A percentile compares a stretch with the other conserved stretches of the same genome.
Evolutionary conservation across 2,888 invertebrate species (phyloP).

Genomic region (Xanthia icteritia): DNA sequence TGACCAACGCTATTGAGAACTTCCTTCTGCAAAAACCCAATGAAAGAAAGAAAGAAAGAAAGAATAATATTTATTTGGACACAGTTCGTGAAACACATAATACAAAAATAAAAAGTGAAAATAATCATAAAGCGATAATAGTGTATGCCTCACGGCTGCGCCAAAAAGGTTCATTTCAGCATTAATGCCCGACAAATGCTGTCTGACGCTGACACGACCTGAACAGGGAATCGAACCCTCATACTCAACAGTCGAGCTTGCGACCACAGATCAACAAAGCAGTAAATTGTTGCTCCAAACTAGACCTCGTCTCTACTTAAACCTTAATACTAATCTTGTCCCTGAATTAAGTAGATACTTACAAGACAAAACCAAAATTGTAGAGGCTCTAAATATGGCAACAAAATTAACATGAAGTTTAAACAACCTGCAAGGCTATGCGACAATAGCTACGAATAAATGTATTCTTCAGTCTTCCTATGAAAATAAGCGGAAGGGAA

Average conservation of each 20-base stretch:
- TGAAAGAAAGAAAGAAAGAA: too few species aligned
- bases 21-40: background rate
- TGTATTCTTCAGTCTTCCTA: background rate
- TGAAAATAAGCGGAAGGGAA: background rate
- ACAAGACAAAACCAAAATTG: conserved; percentile 24
- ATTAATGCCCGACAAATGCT: too few species aligned
- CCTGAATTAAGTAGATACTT: conserved; percentile 15
- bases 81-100: too few species aligned
- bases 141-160: too few species aligned
- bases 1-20: background rate
- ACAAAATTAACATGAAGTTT: conserved; percentile 29
- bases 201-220: too few species aligned
- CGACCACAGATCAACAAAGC: background rate
- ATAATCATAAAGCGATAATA: too few species aligned
- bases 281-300: background rate
- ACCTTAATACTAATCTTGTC: background rate
- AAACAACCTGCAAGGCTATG: conserved; percentile 20
- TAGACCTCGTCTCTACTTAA: background rate
- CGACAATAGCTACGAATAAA: conserved; percentile 8
- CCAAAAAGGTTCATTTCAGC: too few species aligned
- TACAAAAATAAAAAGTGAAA: too few species aligned
- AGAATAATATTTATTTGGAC: too few species aligned
- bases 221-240: background rate
- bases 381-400: background rate
- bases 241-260: background rate